These are phyloP conservation scores for Drosophila ogumai DNA, from an alignment of 1,140 invertebrate genomes.

Conservation along the genomic window DNA sequence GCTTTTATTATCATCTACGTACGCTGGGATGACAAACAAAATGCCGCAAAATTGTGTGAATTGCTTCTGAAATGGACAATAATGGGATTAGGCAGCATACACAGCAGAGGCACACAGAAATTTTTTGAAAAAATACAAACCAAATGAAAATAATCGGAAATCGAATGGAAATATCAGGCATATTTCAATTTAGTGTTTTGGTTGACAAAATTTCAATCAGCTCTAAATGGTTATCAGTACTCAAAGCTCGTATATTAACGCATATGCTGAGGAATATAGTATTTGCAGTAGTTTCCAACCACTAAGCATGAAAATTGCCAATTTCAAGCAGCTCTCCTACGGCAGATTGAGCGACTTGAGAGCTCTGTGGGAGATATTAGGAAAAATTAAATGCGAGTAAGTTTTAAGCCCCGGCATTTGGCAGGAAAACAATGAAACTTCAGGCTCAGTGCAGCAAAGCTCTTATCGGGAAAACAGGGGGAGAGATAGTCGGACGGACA, in stretches of 20 bases:
- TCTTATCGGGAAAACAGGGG: constrained; percentile 60
- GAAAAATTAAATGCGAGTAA: constrained; percentile 57
- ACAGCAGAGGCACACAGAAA: neutral
- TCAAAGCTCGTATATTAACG: constrained; percentile 1
- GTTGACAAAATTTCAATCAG: constrained; percentile 33
- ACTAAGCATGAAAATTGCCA: constrained; percentile 23
- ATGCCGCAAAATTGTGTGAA: constrained; percentile 56
- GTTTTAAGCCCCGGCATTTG: constrained; percentile 68
- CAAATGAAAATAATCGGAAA: constrained; percentile 38
- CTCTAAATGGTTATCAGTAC: constrained; percentile 32
- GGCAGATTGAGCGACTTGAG: constrained; percentile 11
- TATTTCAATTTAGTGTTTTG: constrained; percentile 37
- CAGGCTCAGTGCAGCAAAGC: constrained; percentile 61
- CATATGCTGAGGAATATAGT: constrained; percentile 5
- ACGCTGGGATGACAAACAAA: constrained; percentile 39
- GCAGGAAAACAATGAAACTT: constrained; percentile 65
- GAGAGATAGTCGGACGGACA: neutral
- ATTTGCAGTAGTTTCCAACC: constrained; percentile 5
- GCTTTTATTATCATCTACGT: constrained; percentile 31
- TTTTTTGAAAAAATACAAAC: constrained; percentile 15
- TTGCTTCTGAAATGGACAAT: constrained; percentile 45
- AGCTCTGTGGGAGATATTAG: constrained; percentile 37
- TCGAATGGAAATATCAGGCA: constrained; percentile 39
- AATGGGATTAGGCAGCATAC: constrained; percentile 34
- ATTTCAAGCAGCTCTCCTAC: constrained; percentile 18